These are phyloP conservation scores for Chrysopilus asiliformis DNA, from an alignment of 2,888 invertebrate genomes.

Conservation along the genomic window DNA sequence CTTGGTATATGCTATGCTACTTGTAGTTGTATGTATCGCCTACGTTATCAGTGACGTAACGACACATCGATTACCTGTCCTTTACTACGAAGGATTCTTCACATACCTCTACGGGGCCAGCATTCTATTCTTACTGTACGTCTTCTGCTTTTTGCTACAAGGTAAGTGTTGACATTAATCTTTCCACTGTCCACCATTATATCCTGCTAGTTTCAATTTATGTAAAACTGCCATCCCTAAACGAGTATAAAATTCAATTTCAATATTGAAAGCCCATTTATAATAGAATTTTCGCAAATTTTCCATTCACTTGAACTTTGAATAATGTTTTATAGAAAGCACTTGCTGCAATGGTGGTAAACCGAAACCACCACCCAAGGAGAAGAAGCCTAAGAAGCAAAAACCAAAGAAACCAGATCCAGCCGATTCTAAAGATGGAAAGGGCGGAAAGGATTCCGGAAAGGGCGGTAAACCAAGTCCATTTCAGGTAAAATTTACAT, in stretches of 20 bases:
- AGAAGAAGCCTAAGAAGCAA: constrained; percentile 55
- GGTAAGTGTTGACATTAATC: constrained; percentile 34
- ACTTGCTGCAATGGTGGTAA: constrained; percentile 64
- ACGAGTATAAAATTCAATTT: no score
- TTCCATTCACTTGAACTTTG: no score
- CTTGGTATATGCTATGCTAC: constrained; percentile 88
- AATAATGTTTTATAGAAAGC: constrained; percentile 45
- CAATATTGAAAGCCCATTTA: no score
- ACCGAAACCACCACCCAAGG: constrained; percentile 51
- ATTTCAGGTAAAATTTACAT: constrained; percentile 44
- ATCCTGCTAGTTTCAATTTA: no score
- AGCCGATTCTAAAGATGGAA: constrained; percentile 41
- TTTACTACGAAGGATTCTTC: constrained; percentile 92
- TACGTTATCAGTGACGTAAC: constrained; percentile 92
- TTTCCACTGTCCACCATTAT: no score
- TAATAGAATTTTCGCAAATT: constrained; percentile 3
- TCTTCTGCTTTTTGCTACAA: constrained; percentile 87
- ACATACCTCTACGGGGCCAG: constrained; percentile 87
- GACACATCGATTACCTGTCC: constrained; percentile 79
- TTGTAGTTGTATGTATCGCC: constrained; percentile 86
- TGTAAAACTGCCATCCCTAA: no score
- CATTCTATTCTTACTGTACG: constrained; percentile 84
- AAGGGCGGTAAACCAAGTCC: constrained; percentile 52
- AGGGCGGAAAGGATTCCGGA: constrained; percentile 45
- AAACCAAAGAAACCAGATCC: constrained; percentile 47